Percentiles rank a stretch among this genome's conserved stretches.
phyloP scores from a whole-genome alignment of 2,888 invertebrate genomes.

The Petrolisthes cinctipes region DNA sequence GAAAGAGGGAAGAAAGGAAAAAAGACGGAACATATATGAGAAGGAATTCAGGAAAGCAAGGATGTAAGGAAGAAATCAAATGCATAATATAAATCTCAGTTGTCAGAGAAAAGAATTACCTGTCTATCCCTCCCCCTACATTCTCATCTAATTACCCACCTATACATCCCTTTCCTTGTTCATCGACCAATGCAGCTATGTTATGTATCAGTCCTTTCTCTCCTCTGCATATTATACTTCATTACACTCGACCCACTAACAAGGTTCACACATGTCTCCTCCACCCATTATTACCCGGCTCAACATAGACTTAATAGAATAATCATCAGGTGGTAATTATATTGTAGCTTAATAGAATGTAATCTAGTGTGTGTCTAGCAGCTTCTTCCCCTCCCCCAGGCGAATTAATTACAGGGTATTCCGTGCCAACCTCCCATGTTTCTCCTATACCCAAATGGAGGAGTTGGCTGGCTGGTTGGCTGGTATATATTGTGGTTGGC shows the following conservation, averaged over 20 bases:
- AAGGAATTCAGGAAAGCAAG: background rate
- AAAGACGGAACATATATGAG: background rate
- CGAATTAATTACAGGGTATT: constrained; percentile 41
- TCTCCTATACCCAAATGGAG: too few relatives aligned
- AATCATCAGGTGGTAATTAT: constrained; percentile 32
- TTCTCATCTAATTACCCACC: background rate
- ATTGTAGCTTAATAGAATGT: constrained; percentile 32
- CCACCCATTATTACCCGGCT: background rate
- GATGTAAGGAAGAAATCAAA: background rate
- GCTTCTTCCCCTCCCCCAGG: constrained; percentile 4
- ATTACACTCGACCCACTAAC: too few relatives aligned
- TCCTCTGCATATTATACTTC: too few relatives aligned
- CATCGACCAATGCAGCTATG: too few relatives aligned
- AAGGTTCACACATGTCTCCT: background rate
- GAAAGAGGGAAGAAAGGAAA: background rate
- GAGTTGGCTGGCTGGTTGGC: too few relatives aligned
- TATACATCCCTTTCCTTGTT: background rate
- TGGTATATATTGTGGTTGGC: too few relatives aligned
- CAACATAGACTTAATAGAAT: constrained; percentile 27
- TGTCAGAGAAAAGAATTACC: background rate
- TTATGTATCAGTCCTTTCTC: too few relatives aligned
- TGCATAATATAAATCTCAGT: background rate
- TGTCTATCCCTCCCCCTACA: background rate
- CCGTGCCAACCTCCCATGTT: constrained; percentile 8
- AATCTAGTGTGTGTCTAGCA: constrained; percentile 26